Conservation (phyloP, 2,888 invertebrate genomes). For the Zygothrica quintamaculata region DNA sequence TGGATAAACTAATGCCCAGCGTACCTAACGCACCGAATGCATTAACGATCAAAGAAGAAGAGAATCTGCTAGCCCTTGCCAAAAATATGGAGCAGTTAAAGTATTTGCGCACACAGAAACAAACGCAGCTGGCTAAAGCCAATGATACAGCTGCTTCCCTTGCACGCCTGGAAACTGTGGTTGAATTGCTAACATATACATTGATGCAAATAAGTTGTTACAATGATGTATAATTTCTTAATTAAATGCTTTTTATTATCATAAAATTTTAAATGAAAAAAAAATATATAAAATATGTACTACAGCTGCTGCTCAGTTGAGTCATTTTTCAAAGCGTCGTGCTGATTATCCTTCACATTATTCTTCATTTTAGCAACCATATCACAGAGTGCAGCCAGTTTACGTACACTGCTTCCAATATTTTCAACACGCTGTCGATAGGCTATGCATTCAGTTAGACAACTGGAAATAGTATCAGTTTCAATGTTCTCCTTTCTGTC, state of each 20-base stretch:
- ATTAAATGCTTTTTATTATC: no score
- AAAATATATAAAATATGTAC: no score
- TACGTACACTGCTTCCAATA: conserved; percentile 75
- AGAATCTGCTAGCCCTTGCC: conserved; percentile 57
- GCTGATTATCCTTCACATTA: conserved; percentile 20
- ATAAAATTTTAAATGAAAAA: no score
- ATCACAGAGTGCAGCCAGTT: conserved; percentile 76
- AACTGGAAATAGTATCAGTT: conserved; percentile 8
- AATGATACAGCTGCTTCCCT: conserved; percentile 25
- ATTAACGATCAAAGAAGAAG: conserved; percentile 64
- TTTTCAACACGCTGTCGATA: conserved; percentile 69
- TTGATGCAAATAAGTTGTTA: conserved; percentile 72
- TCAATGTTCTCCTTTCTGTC: conserved; percentile 17
- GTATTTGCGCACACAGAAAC: conserved; percentile 64
- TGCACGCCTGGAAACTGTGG: conserved; percentile 65
- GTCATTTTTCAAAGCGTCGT: conserved; percentile 1
- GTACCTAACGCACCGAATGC: conserved; percentile 55
- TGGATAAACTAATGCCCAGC: conserved; percentile 72
- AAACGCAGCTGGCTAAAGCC: conserved; percentile 37
- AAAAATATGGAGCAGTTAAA: conserved; percentile 75
- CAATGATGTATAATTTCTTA: conserved; percentile 32
- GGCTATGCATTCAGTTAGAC: conserved; percentile 42
- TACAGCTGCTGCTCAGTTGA: conserved; percentile 23
- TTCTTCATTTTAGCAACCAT: conserved; percentile 55
- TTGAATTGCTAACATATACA: conserved; percentile 76